Percentiles rank a stretch among this genome's conserved stretches.
Evolutionary conservation across 1,140 invertebrate genomes (phyloP).

Genomic region (Nebria ingens): DNA sequence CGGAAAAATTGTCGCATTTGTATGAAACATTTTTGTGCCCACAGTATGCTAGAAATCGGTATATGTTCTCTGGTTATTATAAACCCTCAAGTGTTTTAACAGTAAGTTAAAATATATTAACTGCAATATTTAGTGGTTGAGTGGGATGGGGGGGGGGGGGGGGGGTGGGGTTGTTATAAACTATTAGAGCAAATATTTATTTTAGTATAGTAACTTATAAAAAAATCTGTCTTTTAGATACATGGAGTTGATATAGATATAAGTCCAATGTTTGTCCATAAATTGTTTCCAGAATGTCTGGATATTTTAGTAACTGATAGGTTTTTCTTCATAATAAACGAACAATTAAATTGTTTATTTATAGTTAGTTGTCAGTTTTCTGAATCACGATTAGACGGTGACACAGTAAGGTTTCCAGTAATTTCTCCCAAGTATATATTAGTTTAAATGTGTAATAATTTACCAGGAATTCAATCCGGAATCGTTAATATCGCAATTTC

Average conservation of each 20-base stretch:
- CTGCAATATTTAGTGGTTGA: no score
- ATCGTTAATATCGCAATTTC: conserved; percentile 42
- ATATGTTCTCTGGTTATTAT: conserved; percentile 41
- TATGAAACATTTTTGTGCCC: conserved; percentile 38
- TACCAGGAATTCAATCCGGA: conserved; percentile 43
- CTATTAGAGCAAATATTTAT: no score
- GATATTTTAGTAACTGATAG: conserved; percentile 48
- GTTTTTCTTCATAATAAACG: conserved; percentile 48
- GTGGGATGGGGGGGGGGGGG: no score
- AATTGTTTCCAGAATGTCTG: conserved; percentile 46
- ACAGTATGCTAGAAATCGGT: conserved; percentile 38
- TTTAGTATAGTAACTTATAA: no score
- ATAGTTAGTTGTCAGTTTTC: conserved; percentile 50
- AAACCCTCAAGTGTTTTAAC: conserved; percentile 38
- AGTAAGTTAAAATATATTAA: conserved; percentile 27
- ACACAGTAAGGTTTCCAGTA: conserved; percentile 43
- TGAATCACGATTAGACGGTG: conserved; percentile 45
- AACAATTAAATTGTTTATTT: conserved; percentile 38
- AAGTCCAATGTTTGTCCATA: conserved; percentile 57
- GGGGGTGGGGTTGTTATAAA: no score
- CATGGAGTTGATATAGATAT: conserved; percentile 52
- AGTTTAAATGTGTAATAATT: conserved; percentile 13
- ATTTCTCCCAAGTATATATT: no score
- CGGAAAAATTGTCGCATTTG: conserved; percentile 29
- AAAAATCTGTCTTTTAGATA: conserved; percentile 37